Base-by-base conservation (phyloP, 2,797 vertebrate genomes). In the Phrynocephalus forsythii region DNA sequence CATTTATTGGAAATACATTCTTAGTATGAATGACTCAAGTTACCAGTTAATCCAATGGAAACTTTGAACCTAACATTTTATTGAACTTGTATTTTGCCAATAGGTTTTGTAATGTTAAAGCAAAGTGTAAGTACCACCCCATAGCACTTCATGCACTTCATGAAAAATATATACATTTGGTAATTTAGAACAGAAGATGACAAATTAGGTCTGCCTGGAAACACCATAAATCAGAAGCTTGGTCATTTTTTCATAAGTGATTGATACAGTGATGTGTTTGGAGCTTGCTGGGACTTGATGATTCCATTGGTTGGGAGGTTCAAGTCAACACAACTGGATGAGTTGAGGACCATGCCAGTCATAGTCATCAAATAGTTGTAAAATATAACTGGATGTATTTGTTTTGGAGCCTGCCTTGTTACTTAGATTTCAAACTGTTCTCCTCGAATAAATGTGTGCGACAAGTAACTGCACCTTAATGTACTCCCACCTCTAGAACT, bases 401-500 rank as follows among this genome's bases (percentile, higher is more conserved):
- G 8, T 24, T 30, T 78, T 79, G 15, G 38, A 83, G 38, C 48
- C 22, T 24, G 50, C 15, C 38, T 79, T 50, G 26, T 69, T 77
- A 77, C 26, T 1, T 79, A 30, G 28, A 3, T 2, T 69, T 48
- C 33, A 48, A 22, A 68, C 52, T 67, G 48, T 7, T 28, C 8
- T 38, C 66, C 30, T 68, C 20, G 3, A 15, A 20, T 82, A 24
- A 76, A 85, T 88, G 72, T 90, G 83, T 88, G 90, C 76, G 88
- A 88, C 71, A 77, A 88, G 38, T 44, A 44, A 44, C 38, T 44
- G 38, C 38, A 44, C 38, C 38, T 44, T 44, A 44, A 44, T 44
- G 38, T 44, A 44, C 38, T 44, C 38, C 38, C 38, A 44, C 38
- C 38, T 44, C 38, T 44, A 44, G 38, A 44, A 44, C 4, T 95